phyloP scores from a whole-genome alignment of 1,140 invertebrate species.

The Hirudo medicinalis region DNA sequence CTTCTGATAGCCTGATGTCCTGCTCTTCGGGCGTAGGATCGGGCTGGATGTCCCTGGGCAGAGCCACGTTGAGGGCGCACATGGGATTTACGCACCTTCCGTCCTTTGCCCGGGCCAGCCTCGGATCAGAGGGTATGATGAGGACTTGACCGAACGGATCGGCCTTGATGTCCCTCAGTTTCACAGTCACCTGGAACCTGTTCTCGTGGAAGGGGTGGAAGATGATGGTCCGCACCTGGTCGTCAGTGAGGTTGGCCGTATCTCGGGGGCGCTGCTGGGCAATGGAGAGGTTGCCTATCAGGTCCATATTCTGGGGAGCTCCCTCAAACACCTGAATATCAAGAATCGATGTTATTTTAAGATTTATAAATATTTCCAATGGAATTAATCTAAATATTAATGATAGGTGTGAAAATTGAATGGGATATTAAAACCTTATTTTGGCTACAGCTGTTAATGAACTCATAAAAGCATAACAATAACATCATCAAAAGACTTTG shows the following conservation, averaged over 20 bases:
- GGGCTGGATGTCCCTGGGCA: constrained; percentile 47
- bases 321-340: constrained; percentile 1
- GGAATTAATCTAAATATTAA: too few relatives aligned
- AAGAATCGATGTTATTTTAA: too few relatives aligned
- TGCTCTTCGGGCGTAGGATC: not conserved
- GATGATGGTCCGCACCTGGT: not conserved
- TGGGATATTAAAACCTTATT: too few relatives aligned
- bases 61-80: constrained; percentile 85
- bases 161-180: constrained; percentile 4
- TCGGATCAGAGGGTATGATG: not conserved
- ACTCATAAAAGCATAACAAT: too few relatives aligned
- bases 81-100: constrained; percentile 73
- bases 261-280: not conserved
- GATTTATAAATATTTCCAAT: too few relatives aligned
- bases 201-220: constrained; percentile 16
- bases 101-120: constrained; percentile 37
- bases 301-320: not conserved
- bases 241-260: not conserved
- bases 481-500: constrained; percentile 24
- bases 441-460: too few relatives aligned
- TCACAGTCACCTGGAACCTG: constrained; percentile 4
- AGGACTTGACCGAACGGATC: constrained; percentile 5
- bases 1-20: not conserved
- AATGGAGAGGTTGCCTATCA: not conserved
- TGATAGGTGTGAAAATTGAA: too few relatives aligned